Conservation (phyloP, 2,797 vertebrate genomes). For the Hoplostethus mediterraneus region DNA sequence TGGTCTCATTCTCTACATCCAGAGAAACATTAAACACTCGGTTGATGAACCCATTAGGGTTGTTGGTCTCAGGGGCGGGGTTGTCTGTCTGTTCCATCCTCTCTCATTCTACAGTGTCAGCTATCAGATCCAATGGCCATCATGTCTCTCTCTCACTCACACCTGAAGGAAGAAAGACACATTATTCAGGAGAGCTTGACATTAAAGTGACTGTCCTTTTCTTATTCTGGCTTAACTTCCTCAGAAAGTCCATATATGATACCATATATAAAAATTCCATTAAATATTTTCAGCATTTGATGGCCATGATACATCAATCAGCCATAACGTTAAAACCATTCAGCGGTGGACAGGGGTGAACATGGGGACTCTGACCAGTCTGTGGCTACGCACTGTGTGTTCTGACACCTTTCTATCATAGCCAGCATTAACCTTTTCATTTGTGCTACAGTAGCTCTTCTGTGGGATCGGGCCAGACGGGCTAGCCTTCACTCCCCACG, state of each 20-base stretch:
- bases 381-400: too few relatives aligned
- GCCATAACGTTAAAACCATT: too few relatives aligned
- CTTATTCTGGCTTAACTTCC: slow-evolving; percentile 3
- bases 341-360: too few relatives aligned
- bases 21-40: slow-evolving; percentile 85
- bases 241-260: slow-evolving; percentile 2
- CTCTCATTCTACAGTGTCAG: slow-evolving; percentile 84
- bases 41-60: slow-evolving; percentile 90
- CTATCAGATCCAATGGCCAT: slow-evolving; percentile 73
- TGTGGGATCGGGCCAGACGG: too few relatives aligned
- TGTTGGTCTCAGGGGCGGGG: slow-evolving; percentile 72
- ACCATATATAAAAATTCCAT: slow-evolving; percentile 8
- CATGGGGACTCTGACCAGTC: too few relatives aligned
- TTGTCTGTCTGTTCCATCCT: slow-evolving; percentile 83
- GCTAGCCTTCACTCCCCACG: too few relatives aligned
- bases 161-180: slow-evolving; percentile 68
- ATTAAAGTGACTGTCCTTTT: slow-evolving; percentile 31
- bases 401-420: too few relatives aligned
- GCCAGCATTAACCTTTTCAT: too few relatives aligned
- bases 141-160: slow-evolving; percentile 62
- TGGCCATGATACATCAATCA: too few relatives aligned
- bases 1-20: slow-evolving; percentile 82
- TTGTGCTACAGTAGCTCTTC: too few relatives aligned
- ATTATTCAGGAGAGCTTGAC: slow-evolving; percentile 43
- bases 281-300: background rate